Evolutionary conservation across 2,888 invertebrate species (phyloP).

Genomic region (Vesta saturnalis): DNA sequence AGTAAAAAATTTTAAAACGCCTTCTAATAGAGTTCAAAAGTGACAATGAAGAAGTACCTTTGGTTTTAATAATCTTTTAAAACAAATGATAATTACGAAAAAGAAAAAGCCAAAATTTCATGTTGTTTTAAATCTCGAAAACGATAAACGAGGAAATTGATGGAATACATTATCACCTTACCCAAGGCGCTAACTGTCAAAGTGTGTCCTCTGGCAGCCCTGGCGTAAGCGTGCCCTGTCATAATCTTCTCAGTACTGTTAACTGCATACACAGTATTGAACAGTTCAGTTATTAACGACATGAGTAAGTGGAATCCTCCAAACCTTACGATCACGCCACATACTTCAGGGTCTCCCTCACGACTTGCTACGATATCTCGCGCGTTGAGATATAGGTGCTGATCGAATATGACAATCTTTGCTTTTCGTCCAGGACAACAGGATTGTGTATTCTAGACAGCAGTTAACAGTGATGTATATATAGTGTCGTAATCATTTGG

Average conservation of each 20-base stretch:
- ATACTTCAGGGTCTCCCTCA: neutral
- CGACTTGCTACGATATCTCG: neutral
- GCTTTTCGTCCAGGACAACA: neutral
- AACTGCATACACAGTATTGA: neutral
- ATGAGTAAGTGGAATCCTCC: neutral
- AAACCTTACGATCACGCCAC: neutral
- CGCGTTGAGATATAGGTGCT: neutral
- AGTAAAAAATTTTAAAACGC: too few species aligned
- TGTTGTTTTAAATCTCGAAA: too few species aligned
- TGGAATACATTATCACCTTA: neutral
- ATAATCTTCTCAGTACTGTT: neutral
- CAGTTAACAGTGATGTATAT: neutral
- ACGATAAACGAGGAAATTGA: neutral
- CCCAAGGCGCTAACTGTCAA: neutral
- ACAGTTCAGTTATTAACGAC: neutral
- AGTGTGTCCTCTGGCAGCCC: neutral
- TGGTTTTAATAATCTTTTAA: too few species aligned
- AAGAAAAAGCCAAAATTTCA: too few species aligned
- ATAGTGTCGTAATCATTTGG: slow-evolving; percentile 4
- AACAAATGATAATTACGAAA: too few species aligned
- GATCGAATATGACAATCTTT: neutral
- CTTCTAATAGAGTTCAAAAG: too few species aligned
- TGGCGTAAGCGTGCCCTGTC: neutral
- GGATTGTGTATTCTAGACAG: neutral
- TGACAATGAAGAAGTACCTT: too few species aligned